Percentiles rank a stretch among this genome's conserved stretches.
These are phyloP conservation scores for Epirrita christyi DNA, from an alignment of 2,888 invertebrate species.

Conservation along the genomic window DNA sequence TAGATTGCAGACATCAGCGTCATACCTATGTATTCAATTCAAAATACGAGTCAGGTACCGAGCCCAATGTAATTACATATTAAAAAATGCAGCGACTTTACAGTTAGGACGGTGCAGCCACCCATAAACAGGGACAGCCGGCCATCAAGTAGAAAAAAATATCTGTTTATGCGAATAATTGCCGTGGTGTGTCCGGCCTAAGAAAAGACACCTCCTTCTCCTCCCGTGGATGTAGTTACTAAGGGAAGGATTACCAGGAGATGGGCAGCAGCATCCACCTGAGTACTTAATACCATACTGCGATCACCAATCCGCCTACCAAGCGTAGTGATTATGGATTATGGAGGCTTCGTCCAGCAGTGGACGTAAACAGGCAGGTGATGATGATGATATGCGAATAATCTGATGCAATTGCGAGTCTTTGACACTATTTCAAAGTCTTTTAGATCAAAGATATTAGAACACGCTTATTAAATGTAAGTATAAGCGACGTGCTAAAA, in stretches of 20 bases:
- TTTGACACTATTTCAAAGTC: constrained; percentile 9
- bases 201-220: no score
- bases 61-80: constrained; percentile 28
- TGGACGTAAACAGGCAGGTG: no score
- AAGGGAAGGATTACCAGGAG: no score
- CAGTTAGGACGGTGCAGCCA: constrained; percentile 29
- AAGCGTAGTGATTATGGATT: no score
- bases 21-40: constrained; percentile 37
- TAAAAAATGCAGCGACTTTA: constrained; percentile 32
- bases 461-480: constrained; percentile 21
- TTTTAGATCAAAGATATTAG: constrained; percentile 15
- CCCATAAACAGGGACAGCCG: constrained; percentile 25
- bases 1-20: constrained; percentile 35
- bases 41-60: constrained; percentile 29
- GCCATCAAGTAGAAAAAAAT: constrained; percentile 27
- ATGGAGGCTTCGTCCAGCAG: no score
- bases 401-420: constrained; percentile 7
- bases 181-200: no score
- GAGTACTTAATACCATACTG: no score
- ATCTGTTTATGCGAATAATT: constrained; percentile 17
- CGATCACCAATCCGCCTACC: no score
- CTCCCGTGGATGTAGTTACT: no score
- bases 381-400: no score
- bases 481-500: constrained; percentile 28
- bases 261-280: no score